phyloP scores from a whole-genome alignment of 2,888 invertebrate genomes.

The Stictocephala bisonia region DNA sequence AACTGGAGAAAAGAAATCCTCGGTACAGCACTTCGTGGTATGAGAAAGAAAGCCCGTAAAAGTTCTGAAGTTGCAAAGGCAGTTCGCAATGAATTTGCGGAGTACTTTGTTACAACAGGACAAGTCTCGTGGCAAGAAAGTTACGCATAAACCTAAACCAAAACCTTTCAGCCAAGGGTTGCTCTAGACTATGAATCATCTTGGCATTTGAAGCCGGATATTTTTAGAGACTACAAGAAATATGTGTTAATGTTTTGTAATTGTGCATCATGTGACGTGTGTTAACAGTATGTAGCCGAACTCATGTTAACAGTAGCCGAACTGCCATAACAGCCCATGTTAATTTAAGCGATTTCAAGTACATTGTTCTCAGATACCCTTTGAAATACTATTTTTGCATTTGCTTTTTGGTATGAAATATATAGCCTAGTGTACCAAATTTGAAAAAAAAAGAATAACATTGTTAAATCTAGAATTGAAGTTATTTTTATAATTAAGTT shows the following conservation, averaged over 20 bases:
- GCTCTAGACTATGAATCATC: background rate
- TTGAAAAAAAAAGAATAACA: too few species aligned
- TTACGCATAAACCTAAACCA: constrained; percentile 13
- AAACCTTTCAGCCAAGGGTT: constrained; percentile 8
- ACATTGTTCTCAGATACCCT: too few species aligned
- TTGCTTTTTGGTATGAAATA: too few species aligned
- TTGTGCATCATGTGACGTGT: too few species aligned
- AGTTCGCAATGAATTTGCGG: constrained; percentile 6
- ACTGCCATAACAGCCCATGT: too few species aligned
- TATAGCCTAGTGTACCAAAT: too few species aligned
- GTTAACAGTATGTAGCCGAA: background rate
- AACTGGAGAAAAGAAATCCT: constrained; percentile 13
- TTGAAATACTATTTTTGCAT: too few species aligned
- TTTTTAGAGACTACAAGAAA: background rate
- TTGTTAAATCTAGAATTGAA: too few species aligned
- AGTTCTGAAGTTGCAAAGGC: constrained; percentile 28
- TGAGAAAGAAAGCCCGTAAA: constrained; percentile 23
- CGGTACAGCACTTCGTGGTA: constrained; percentile 1
- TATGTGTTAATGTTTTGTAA: too few species aligned
- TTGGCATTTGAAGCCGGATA: background rate
- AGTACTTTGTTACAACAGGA: constrained; percentile 10
- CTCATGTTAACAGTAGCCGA: background rate
- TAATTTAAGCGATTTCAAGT: too few species aligned
- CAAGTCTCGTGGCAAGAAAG: constrained; percentile 13
- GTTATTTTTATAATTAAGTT: too few species aligned